Percentiles rank a stretch among this genome's conserved stretches.
phyloP scores from a whole-genome alignment of 1,140 invertebrate species.

The Aphidius ervi region DNA sequence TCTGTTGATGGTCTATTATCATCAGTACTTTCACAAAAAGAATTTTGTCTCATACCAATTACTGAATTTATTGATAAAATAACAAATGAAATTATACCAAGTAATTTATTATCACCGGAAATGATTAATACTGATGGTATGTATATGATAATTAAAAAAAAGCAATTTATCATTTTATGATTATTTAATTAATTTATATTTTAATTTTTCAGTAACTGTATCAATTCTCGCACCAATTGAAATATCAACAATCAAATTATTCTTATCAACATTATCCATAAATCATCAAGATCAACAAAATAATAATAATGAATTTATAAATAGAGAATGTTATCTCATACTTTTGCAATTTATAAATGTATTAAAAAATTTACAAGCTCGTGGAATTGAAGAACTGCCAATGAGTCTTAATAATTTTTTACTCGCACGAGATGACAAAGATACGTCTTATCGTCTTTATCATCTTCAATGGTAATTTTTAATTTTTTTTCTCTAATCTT shows the following conservation, averaged over 20 bases:
- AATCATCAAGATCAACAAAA: conserved; percentile 23
- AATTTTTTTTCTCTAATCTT: conserved; percentile 9
- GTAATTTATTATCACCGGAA: conserved; percentile 43
- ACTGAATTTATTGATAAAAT: conserved; percentile 75
- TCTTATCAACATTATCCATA: conserved; percentile 48
- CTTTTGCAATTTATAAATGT: conserved; percentile 77
- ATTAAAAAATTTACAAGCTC: conserved; percentile 76
- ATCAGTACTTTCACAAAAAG: conserved; percentile 39
- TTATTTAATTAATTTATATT: no score
- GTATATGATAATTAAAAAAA: not conserved
- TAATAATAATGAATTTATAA: conserved; percentile 45
- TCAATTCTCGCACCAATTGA: conserved; percentile 46
- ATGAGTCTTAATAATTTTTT: conserved; percentile 64
- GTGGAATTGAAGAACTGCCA: conserved; percentile 74
- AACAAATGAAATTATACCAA: conserved; percentile 57
- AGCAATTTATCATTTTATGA: no score
- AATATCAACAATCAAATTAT: conserved; percentile 66
- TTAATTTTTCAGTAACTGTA: conserved; percentile 10
- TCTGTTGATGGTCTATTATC: conserved; percentile 58
- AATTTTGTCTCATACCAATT: conserved; percentile 65
- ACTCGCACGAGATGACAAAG: conserved; percentile 58
- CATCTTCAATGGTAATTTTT: conserved; percentile 65
- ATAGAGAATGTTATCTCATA: conserved; percentile 63
- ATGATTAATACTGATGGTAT: conserved; percentile 63
- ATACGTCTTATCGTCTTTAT: conserved; percentile 62